These are phyloP conservation scores for Oenanthe melanoleuca DNA, from an alignment of 2,113 vertebrate genomes.

Conservation along the genomic window DNA sequence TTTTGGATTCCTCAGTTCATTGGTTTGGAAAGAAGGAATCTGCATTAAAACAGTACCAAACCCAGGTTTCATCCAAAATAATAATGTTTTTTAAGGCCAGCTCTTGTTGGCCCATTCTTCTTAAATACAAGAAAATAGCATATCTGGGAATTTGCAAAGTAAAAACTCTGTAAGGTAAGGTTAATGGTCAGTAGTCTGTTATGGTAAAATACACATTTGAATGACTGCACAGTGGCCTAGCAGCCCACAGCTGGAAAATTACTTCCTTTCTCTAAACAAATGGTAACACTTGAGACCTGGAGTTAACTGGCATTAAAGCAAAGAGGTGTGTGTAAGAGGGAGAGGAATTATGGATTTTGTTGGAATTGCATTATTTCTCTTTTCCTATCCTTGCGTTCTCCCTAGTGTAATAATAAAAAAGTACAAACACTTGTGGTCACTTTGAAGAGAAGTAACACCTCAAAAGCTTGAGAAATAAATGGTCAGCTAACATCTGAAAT, in stretches of 20 bases:
- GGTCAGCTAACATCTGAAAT: neutral
- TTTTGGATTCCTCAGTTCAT: neutral
- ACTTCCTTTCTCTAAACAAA: neutral
- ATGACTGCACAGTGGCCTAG: neutral
- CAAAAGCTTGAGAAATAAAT: neutral
- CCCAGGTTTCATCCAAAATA: neutral
- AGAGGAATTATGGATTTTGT: neutral
- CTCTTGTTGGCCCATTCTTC: neutral
- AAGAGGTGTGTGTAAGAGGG: neutral
- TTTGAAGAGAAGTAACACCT: neutral
- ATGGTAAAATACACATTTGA: neutral
- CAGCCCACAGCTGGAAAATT: neutral
- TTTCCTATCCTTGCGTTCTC: neutral
- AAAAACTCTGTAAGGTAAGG: neutral
- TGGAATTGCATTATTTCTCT: neutral
- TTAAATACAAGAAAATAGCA: neutral
- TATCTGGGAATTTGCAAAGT: neutral
- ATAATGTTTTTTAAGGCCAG: fast-evolving
- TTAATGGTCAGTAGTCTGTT: neutral
- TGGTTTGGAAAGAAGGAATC: neutral
- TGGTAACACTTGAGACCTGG: neutral
- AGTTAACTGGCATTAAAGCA: neutral
- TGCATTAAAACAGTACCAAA: neutral
- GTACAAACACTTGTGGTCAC: neutral
- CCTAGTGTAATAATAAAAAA: neutral